Conservation (phyloP, 2,888 invertebrate species). For the Furcula furcula region DNA sequence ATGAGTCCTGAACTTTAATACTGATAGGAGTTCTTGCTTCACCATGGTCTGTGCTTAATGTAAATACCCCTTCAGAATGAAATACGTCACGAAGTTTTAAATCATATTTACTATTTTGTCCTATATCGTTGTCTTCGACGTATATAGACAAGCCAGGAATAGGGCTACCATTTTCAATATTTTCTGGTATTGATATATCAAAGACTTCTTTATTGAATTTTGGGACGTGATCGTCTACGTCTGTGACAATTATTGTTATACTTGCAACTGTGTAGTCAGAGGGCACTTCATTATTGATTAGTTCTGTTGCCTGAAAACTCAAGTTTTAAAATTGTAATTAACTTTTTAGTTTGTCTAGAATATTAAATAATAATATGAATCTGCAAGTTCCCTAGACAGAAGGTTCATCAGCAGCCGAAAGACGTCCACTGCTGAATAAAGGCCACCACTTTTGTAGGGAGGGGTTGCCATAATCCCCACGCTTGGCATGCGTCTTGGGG, state of each 20-base stretch:
- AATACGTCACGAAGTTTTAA: conserved; percentile 82
- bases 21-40: conserved; percentile 89
- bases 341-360: too few species aligned
- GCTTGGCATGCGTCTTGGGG: too few species aligned
- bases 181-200: conserved; percentile 88
- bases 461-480: too few species aligned
- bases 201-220: conserved; percentile 85
- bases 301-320: conserved; percentile 84
- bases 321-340: too few species aligned
- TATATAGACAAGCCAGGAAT: conserved; percentile 88
- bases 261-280: conserved; percentile 85
- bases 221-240: conserved; percentile 89
- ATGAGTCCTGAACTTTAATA: conserved; percentile 85
- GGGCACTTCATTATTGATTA: conserved; percentile 86
- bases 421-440: too few species aligned
- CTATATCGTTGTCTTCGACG: conserved; percentile 87
- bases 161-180: conserved; percentile 86
- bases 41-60: conserved; percentile 84
- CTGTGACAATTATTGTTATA: conserved; percentile 89
- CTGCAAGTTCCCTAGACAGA: too few species aligned
- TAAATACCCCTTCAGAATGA: conserved; percentile 82
- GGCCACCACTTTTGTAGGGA: too few species aligned
- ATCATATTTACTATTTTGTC: conserved; percentile 87
- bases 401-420: too few species aligned
- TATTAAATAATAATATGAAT: too few species aligned